Base-by-base conservation (phyloP, 2,888 invertebrate species). In the Eledona agricola region DNA sequence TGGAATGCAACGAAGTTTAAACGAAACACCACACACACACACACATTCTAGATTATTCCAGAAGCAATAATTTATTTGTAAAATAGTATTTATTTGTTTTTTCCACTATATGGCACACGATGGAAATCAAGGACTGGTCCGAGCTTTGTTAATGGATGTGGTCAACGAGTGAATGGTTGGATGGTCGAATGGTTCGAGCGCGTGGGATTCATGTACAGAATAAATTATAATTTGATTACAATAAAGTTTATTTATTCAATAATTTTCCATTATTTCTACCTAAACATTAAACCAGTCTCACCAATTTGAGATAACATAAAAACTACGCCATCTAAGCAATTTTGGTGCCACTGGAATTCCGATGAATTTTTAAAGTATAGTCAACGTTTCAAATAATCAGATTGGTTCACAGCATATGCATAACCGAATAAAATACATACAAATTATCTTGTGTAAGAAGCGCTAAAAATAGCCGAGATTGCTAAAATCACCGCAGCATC, bases 1-100 rank as follows among this genome's bases (percentile, higher is more conserved):
- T 90, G 67, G 87, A 91, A 76, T 95, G 94, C 77, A 93, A 93
- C 77, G 92, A 93, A 80, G 88, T 91, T 75, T 92, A n/a, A n/a
- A n/a, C n/a, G 87, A 83, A 61, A 9, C 7, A 17, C 7, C n/a
- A 16, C 17, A 9, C 10, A 11, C 9, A 15, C n/a, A 32, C 12
- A 2, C 31, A 34, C 20, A 46, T 16, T 11, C 12, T n/a, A 17
- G 11, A 47, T 13, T 12, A 19, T 17, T n/a, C 15, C n/a, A 4
- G 7, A 32, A 23, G 23, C 28, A 38, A 32, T 52, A 52, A 47
- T 49, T 54, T 54, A 54, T 54, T 54, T 54, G 54, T 54, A 54
- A 46, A 54, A 54, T 54, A 54, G 49, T 54, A 51, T 42, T 40
- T 49, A 54, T 50, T 54, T 51, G 16, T 49, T 38, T 7, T 37